These are phyloP conservation scores for Oophaga pumilio DNA, from an alignment of 2,113 vertebrate species.

Conservation along the genomic window DNA sequence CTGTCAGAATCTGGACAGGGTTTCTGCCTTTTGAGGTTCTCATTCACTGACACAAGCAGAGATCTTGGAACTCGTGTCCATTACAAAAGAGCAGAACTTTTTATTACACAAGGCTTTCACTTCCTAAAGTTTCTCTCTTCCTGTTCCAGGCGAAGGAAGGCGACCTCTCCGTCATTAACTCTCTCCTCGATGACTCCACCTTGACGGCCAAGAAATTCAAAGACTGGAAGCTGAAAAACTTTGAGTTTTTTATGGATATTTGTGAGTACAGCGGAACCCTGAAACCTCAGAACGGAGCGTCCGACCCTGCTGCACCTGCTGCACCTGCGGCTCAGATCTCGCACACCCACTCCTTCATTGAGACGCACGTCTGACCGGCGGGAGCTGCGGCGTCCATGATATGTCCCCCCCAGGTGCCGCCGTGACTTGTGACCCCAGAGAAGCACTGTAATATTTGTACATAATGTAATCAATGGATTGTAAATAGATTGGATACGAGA, in stretches of 20 bases:
- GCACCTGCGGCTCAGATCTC: constrained; percentile 79
- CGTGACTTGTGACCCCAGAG: constrained; percentile 57
- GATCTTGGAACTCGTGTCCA: background rate
- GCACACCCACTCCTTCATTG: constrained; percentile 90
- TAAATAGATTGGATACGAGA: constrained; percentile 82
- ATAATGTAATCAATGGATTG: constrained; percentile 74
- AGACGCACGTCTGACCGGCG: constrained; percentile 80
- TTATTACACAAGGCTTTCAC: background rate
- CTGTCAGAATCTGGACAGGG: no score
- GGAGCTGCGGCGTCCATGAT: background rate
- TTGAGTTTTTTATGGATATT: constrained; percentile 89
- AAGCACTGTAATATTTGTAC: constrained; percentile 82
- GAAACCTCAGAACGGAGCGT: constrained; percentile 76
- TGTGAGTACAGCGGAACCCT: constrained; percentile 79
- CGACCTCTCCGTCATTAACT: constrained; percentile 79
- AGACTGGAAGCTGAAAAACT: constrained; percentile 89
- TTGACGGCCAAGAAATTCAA: constrained; percentile 86
- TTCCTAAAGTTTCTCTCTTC: constrained; percentile 23
- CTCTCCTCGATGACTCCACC: constrained; percentile 81
- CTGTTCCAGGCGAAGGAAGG: constrained; percentile 84
- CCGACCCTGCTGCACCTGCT: constrained; percentile 79
- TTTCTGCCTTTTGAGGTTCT: background rate
- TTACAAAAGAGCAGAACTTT: background rate
- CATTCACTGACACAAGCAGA: background rate
- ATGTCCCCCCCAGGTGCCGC: constrained; percentile 57